These are phyloP conservation scores for Tachycineta bicolor DNA, from an alignment of 2,113 vertebrate species.

Conservation along the genomic window DNA sequence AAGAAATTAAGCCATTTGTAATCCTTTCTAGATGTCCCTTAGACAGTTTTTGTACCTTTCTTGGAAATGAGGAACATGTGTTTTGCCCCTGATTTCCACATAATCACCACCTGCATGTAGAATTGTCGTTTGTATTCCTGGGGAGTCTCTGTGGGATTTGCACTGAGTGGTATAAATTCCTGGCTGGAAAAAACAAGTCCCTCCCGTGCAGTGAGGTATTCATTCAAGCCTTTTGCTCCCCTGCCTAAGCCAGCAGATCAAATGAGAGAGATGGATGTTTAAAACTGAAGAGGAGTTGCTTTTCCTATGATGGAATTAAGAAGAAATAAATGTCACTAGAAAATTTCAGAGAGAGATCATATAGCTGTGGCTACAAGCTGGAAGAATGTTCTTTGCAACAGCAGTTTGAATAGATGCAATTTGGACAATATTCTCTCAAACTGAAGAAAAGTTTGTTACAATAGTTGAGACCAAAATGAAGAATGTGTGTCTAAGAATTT, in stretches of 20 bases:
- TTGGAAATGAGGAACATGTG: neutral
- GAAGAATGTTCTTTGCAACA: neutral
- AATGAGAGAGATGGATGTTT: neutral
- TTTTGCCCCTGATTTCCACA: neutral
- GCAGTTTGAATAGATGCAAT: neutral
- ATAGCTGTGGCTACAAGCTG: neutral
- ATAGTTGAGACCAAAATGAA: neutral
- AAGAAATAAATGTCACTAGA: neutral
- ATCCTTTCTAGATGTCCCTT: neutral
- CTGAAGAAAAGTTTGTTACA: neutral
- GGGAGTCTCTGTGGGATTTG: neutral
- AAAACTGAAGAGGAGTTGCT: neutral
- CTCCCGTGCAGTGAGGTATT: neutral
- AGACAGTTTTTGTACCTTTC: neutral
- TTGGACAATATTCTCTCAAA: neutral
- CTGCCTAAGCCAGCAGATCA: neutral
- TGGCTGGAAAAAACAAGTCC: neutral
- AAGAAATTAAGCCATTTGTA: neutral
- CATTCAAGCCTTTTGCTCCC: neutral
- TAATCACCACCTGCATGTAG: neutral
- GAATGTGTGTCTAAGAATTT: neutral
- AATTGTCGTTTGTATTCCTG: neutral
- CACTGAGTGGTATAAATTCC: neutral
- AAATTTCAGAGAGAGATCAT: neutral
- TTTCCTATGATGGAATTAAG: neutral